Conservation (phyloP, 2,888 invertebrate genomes). For the Pycnomerus fuliginosus region DNA sequence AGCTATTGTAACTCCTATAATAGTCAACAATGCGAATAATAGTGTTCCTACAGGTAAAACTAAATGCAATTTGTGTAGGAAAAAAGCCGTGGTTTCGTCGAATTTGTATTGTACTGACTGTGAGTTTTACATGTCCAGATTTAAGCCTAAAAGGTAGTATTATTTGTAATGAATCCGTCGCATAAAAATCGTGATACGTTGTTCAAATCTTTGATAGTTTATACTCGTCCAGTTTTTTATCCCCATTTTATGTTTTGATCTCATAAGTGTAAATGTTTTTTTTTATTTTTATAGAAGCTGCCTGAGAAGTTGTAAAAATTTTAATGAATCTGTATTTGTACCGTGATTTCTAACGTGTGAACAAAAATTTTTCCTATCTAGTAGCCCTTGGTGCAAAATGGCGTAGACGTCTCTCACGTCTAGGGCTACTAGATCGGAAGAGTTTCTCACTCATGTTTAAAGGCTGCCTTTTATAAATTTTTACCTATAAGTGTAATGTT, state of each 20-base stretch:
- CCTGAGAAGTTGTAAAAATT: conserved; percentile 8
- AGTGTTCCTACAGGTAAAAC: conserved; percentile 57
- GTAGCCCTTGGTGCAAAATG: too few species aligned
- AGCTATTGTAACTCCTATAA: conserved; percentile 48
- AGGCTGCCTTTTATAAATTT: neutral
- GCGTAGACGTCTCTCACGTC: too few species aligned
- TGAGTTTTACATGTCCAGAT: conserved; percentile 88
- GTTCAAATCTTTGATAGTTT: too few species aligned
- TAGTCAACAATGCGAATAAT: conserved; percentile 48
- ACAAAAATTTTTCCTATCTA: too few species aligned
- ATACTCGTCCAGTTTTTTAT: conserved; percentile 3
- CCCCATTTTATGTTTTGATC: conserved; percentile 10
- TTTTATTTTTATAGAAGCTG: too few species aligned
- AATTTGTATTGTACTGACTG: conserved; percentile 87
- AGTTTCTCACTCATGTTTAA: conserved; percentile 3
- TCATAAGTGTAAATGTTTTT: conserved; percentile 8
- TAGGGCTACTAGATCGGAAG: too few species aligned
- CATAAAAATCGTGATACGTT: conserved; percentile 35
- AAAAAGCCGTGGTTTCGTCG: conserved; percentile 76
- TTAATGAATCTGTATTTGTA: too few species aligned
- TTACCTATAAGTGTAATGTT: conserved; percentile 14
- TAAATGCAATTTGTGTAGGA: conserved; percentile 84
- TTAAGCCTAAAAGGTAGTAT: conserved; percentile 59
- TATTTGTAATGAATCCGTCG: conserved; percentile 3
- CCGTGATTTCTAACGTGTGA: too few species aligned